These are phyloP conservation scores for Maccullochella peelii DNA, from an alignment of 2,113 vertebrate species.

Conservation along the genomic window DNA sequence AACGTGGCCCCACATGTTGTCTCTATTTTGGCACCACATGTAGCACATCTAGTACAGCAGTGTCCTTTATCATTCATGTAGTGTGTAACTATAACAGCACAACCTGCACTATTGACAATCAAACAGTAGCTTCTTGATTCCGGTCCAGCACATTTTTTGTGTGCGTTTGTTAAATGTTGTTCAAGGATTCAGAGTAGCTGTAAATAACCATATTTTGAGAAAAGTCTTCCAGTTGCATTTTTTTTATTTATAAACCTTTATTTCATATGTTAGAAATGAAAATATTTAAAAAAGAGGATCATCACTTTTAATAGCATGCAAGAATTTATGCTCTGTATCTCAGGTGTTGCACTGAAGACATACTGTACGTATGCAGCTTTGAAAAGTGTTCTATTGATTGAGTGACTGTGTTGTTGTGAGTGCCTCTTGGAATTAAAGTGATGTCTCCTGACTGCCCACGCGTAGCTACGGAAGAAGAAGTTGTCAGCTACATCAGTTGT, in stretches of 20 bases:
- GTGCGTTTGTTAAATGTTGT: conserved; percentile 28
- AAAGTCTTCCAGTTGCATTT: conserved; percentile 60
- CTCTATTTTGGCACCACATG: conserved; percentile 2
- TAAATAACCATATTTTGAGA: conserved; percentile 46
- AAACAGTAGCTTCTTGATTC: conserved; percentile 55
- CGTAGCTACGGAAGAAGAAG: neutral
- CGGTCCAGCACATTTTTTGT: conserved; percentile 45
- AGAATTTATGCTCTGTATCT: conserved; percentile 52
- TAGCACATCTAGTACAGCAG: conserved; percentile 40
- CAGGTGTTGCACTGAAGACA: conserved; percentile 64
- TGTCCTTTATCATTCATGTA: neutral
- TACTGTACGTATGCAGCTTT: conserved; percentile 45
- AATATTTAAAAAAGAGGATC: conserved; percentile 9
- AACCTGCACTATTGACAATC: conserved; percentile 72
- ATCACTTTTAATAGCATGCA: conserved; percentile 62
- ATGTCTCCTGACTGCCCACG: conserved; percentile 2
- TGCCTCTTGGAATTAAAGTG: conserved; percentile 37
- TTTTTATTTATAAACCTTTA: conserved; percentile 60
- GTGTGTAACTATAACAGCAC: conserved; percentile 38
- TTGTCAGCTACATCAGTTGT: neutral
- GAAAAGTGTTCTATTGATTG: conserved; percentile 18
- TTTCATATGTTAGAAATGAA: conserved; percentile 40
- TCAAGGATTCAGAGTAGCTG: conserved; percentile 39
- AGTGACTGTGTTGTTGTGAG: conserved; percentile 49
- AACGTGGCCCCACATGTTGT: neutral